Evolutionary conservation across 1,140 invertebrate genomes (phyloP), one percentile per base, ranked within the genome.

Genomic region (Panulirus ornatus): DNA sequence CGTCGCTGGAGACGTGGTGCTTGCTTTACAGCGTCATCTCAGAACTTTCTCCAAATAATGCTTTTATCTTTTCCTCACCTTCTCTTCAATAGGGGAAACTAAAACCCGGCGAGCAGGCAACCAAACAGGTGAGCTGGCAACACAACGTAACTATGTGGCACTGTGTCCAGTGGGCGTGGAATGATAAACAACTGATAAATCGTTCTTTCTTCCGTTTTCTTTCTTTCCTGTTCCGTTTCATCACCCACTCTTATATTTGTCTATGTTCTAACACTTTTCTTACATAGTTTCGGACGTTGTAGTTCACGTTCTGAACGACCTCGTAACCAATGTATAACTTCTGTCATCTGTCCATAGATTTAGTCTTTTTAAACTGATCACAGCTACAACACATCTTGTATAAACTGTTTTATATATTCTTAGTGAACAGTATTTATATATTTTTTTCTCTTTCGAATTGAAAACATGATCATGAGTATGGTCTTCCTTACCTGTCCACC

Each of bases 31-130:
- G n/a, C 58, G 36, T n/a, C 36, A 58, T 73, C 19, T 30, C 14
- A 30, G n/a, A 63, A 34, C 51, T 83, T 30, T 73, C 42, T 89
- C 63, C 44, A 83, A 73, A 63, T 79, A 88, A 88, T 88, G 66
- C 54, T 88, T 40, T 54, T 81, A 30, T 81, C 19, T 88, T 75
- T 73, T 89, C 63, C 79, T 83, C 88, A 30, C 47, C 88, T 40
- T 30, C 81, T 83, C 71, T 87, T 76, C 76, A 88, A 73, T 63
- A 83, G 88, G 89, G 89, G 44, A 97, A 98, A 96, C 94, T 93
- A 81, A 92, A 92, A 91, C 88, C 86, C 84, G 84, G 84, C 19
- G 78, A 86, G 84, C 81, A 91, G 78, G 44, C 47, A 42, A 51
- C 88, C 79, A 90, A 91, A 85, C 81, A 88, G 84, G 90, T 87